A percentile compares a stretch with the other conserved stretches of the same genome.
phyloP scores from a whole-genome alignment of 2,113 vertebrate species.

The Antechinus flavipes region DNA sequence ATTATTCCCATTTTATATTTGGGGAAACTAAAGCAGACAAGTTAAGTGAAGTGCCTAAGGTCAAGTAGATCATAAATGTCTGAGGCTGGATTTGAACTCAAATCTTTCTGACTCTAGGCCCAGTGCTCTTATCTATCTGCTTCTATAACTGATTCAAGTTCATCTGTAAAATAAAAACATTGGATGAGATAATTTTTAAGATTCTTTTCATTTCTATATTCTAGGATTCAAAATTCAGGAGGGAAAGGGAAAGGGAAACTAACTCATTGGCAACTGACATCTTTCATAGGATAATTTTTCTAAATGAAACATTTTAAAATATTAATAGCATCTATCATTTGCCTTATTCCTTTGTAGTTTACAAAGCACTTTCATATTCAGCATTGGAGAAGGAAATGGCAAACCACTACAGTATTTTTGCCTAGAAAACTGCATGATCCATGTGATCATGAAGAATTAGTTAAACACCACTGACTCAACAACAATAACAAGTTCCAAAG shows the following conservation, averaged over 20 bases:
- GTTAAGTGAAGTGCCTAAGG: not conserved
- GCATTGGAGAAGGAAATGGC: too few relatives aligned
- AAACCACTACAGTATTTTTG: too few relatives aligned
- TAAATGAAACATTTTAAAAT: not conserved
- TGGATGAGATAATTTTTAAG: not conserved
- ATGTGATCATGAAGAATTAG: too few relatives aligned
- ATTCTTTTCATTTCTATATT: not conserved
- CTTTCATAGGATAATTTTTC: not conserved
- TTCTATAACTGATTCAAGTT: not conserved
- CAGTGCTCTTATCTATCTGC: not conserved
- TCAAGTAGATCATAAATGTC: not conserved
- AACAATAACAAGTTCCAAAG: not conserved
- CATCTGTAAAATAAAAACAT: not conserved
- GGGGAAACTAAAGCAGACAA: not conserved
- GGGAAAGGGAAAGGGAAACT: not conserved
- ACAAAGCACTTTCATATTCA: not conserved
- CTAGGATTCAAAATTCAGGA: not conserved
- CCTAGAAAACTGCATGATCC: too few relatives aligned
- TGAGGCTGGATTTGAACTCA: not conserved
- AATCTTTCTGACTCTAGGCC: not conserved
- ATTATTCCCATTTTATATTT: not conserved
- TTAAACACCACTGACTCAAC: too few relatives aligned
- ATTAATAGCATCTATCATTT: not conserved
- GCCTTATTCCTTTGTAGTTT: not conserved
- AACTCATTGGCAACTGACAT: not conserved